Base-by-base conservation (phyloP, 2,113 vertebrate genomes). In the Nycticorax nycticorax region DNA sequence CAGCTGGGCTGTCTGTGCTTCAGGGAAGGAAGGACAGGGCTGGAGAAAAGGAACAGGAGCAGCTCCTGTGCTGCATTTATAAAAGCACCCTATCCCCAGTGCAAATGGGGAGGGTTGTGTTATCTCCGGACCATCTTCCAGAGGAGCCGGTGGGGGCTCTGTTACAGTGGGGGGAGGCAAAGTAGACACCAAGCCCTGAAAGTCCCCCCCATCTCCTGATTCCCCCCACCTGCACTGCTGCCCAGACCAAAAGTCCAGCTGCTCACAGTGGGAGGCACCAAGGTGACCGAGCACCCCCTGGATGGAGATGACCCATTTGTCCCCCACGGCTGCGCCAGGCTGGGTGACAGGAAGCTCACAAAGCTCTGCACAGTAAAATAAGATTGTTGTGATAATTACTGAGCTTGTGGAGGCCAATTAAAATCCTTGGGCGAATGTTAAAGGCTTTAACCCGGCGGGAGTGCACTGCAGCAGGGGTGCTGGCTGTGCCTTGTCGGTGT, bases 211-310 rank as follows among this genome's bases (percentile, higher is more conserved):
- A 2, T 8, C 24, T 14, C 32, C 59, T 20, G 41, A 33, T 26
- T 30, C 17, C 23, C 43, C 57, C 16, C 10, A 14, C 39, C 45
- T 23, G 9, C 1, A 2, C 60, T n/a, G 55, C 60, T 39, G 59
- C 37, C 33, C 39, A 30, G 30, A 23, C 60, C 30, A 33, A 27
- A 39, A 43, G 20, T 43, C 23, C 37, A 64, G 11, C 35, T 5
- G 52, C 67, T 80, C 19, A 2, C 53, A 37, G 62, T 26, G 24
- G 48, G 53, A 47, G 48, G 12, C 3, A 1, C 21, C 47, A 6
- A 0, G 1, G 22, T 27, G 64, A 57, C 24, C 41, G 32, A 86
- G 80, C 19, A 14, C 32, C 64, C 63, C 0, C 0, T 6, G 60
- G 68, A 17, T 59, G 67, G 67, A 57, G 72, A 32, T 10, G 41